phyloP scores from a whole-genome alignment of 2,113 vertebrate genomes.

The Centropristis striata region DNA sequence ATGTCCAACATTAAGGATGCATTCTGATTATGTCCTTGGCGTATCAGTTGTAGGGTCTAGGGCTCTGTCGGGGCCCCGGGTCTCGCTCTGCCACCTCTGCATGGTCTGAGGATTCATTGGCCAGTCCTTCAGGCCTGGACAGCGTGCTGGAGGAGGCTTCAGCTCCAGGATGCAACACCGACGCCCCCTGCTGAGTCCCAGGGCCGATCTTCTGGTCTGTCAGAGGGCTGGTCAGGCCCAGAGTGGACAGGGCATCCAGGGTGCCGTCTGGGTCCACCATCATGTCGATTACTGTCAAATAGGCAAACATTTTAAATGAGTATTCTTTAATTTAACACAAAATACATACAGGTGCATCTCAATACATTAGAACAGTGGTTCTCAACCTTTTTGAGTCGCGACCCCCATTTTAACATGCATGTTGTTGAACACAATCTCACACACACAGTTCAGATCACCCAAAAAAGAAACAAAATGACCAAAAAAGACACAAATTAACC shows the following conservation, averaged over 20 bases:
- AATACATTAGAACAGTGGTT: too few species aligned
- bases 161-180: conserved; percentile 39
- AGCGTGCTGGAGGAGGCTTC: conserved; percentile 71
- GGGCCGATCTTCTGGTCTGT: conserved; percentile 86
- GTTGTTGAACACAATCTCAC: too few species aligned
- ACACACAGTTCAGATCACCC: too few species aligned
- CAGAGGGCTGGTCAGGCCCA: conserved; percentile 88
- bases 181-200: conserved; percentile 70
- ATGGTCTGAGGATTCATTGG: conserved; percentile 47
- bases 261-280: conserved; percentile 98
- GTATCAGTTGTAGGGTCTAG: conserved; percentile 84
- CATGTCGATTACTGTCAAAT: conserved; percentile 91
- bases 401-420: too few species aligned
- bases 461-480: too few species aligned
- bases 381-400: too few species aligned
- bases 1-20: conserved; percentile 20
- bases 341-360: too few species aligned
- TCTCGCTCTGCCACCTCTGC: conserved; percentile 84
- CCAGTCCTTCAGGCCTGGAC: conserved; percentile 34
- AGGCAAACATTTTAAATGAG: not conserved
- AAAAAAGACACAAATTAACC: too few species aligned
- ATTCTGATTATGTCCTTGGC: conserved; percentile 13
- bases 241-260: conserved; percentile 91
- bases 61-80: conserved; percentile 84
- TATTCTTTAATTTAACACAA: not conserved